Percentiles rank a stretch among this genome's conserved stretches.
phyloP scores from a whole-genome alignment of 2,113 vertebrate species.

The Clarias batrachus region DNA sequence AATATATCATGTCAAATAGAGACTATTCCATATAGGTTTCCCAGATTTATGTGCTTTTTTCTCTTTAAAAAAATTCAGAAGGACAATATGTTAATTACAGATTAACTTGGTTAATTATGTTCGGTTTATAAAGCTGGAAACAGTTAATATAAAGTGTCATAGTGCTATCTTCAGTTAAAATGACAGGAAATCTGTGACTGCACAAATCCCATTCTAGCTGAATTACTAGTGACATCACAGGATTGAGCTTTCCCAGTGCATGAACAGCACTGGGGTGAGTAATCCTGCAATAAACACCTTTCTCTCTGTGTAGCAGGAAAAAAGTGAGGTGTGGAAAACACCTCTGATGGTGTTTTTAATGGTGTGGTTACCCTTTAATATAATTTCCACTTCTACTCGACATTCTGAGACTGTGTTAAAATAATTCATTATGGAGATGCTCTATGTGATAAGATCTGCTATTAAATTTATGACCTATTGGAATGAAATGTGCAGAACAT shows the following conservation, averaged over 20 bases:
- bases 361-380: conserved; percentile 11
- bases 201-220: neutral
- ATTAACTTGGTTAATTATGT: neutral
- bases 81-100: neutral
- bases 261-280: conserved; percentile 4
- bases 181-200: conserved; percentile 7
- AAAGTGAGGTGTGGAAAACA: conserved; percentile 19
- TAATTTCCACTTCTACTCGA: neutral
- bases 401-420: conserved; percentile 13
- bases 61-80: neutral
- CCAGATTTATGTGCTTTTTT: neutral
- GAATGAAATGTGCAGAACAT: neutral
- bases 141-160: neutral
- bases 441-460: neutral
- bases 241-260: conserved; percentile 13
- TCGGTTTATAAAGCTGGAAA: neutral
- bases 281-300: conserved; percentile 22
- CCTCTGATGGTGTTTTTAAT: neutral
- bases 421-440: neutral
- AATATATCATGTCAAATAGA: no score
- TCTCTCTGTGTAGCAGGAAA: conserved; percentile 3
- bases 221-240: conserved; percentile 28
- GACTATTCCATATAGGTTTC: neutral
- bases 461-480: neutral
- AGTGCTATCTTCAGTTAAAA: neutral